phyloP scores from a whole-genome alignment of 2,797 vertebrate genomes.

The Apogon hyalosoma region DNA sequence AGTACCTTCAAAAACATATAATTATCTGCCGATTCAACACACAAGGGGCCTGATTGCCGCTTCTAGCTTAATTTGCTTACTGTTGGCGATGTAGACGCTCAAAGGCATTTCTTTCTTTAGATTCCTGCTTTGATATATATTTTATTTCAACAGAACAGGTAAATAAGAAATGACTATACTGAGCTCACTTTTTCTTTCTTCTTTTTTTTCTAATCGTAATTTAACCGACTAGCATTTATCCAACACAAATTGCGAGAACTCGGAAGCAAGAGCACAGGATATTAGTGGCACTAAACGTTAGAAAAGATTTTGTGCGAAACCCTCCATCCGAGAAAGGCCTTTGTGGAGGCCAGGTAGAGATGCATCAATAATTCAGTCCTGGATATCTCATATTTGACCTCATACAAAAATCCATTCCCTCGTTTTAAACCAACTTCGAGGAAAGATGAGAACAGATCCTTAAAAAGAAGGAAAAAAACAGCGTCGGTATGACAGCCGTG shows the following conservation, averaged over 20 bases:
- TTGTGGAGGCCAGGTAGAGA: conserved; percentile 26
- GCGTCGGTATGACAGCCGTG: conserved; percentile 53
- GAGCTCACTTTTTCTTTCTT: neutral
- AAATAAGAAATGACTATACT: conserved; percentile 4
- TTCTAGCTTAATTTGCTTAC: neutral
- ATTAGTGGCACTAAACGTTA: conserved; percentile 8
- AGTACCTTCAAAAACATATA: conserved; percentile 5
- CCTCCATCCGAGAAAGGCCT: conserved; percentile 32
- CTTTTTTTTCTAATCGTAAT: neutral
- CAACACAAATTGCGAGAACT: neutral
- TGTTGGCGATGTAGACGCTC: neutral
- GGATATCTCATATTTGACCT: conserved; percentile 71
- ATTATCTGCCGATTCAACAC: conserved; percentile 16
- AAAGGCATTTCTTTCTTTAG: neutral
- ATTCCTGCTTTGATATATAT: neutral
- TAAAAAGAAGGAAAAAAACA: conserved; percentile 24
- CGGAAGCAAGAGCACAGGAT: neutral
- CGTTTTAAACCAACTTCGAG: conserved; percentile 36
- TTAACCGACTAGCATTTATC: conserved; percentile 1
- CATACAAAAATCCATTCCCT: conserved; percentile 58
- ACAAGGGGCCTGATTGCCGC: conserved; percentile 29
- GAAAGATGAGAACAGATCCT: conserved; percentile 56
- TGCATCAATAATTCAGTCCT: conserved; percentile 67
- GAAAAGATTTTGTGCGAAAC: conserved; percentile 28
- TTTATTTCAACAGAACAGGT: conserved; percentile 15